Evolutionary conservation across 2,797 vertebrate genomes (phyloP).

Genomic region (Sternotherus odoratus): DNA sequence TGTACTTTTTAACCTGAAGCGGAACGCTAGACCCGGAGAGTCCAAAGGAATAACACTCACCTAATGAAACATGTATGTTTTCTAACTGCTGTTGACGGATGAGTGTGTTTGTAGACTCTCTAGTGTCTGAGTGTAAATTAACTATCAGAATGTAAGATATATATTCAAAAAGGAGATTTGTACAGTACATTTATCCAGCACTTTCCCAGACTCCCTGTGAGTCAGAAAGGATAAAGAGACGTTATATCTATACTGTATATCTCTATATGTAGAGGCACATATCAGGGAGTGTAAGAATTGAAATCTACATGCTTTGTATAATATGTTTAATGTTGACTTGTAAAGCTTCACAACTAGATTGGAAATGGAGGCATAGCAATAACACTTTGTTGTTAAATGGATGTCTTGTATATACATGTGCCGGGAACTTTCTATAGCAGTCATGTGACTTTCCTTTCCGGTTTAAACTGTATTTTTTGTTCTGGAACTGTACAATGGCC

Average conservation of each 20-base stretch:
- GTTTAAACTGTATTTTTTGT: background rate
- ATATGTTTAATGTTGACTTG: background rate
- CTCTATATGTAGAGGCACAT: background rate
- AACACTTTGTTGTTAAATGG: constrained; percentile 34
- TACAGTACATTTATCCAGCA: rapidly evolving
- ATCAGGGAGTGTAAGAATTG: background rate
- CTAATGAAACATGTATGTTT: background rate
- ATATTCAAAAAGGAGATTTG: background rate
- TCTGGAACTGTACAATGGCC: background rate
- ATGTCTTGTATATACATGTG: background rate
- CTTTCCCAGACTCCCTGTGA: background rate
- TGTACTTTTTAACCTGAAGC: background rate
- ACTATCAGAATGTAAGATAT: background rate
- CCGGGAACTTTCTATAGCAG: background rate
- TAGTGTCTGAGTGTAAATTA: rapidly evolving
- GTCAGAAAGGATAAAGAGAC: background rate
- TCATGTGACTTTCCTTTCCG: background rate
- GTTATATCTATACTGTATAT: rapidly evolving
- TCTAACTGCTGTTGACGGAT: background rate
- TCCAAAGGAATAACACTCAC: background rate
- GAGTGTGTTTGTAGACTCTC: background rate
- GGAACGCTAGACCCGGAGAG: background rate
- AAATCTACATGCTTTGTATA: background rate
- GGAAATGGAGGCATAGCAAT: constrained; percentile 64
- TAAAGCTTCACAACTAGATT: constrained; percentile 40